phyloP scores from a whole-genome alignment of 2,113 vertebrate genomes.

The Phoenicopterus ruber region DNA sequence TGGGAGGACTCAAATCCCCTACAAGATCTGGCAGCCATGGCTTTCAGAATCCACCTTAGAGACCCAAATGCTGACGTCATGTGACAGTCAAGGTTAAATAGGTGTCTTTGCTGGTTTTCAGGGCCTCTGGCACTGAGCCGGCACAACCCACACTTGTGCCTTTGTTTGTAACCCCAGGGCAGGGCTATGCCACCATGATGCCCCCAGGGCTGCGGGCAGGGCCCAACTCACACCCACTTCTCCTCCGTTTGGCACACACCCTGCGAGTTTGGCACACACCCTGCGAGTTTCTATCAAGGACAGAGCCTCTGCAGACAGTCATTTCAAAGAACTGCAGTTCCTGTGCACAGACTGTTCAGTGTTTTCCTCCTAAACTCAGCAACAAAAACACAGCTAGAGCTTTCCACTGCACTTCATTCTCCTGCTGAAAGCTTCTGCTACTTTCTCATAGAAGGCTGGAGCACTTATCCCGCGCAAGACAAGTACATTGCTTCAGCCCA shows the following conservation, averaged over 20 bases:
- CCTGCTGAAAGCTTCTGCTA: background rate
- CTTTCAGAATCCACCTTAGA: background rate
- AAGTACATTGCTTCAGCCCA: background rate
- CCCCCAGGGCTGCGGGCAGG: background rate
- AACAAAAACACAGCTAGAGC: background rate
- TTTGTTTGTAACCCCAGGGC: background rate
- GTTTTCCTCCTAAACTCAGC: background rate
- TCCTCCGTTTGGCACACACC: background rate
- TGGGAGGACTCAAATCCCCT: background rate
- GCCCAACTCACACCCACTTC: background rate
- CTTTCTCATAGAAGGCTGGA: background rate
- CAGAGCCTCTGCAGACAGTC: background rate
- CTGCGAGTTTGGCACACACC: too few relatives aligned
- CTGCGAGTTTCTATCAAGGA: background rate
- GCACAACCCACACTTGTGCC: background rate
- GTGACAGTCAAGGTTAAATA: background rate
- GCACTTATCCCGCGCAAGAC: background rate
- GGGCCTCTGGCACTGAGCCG: background rate
- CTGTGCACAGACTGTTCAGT: background rate
- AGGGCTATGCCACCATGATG: background rate
- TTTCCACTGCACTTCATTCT: background rate
- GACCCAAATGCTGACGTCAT: background rate
- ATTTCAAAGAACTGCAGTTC: background rate
- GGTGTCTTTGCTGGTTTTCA: background rate
- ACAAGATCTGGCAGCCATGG: background rate